Evolutionary conservation across 2,888 invertebrate genomes (phyloP).

Genomic region (Andrena minutula): DNA sequence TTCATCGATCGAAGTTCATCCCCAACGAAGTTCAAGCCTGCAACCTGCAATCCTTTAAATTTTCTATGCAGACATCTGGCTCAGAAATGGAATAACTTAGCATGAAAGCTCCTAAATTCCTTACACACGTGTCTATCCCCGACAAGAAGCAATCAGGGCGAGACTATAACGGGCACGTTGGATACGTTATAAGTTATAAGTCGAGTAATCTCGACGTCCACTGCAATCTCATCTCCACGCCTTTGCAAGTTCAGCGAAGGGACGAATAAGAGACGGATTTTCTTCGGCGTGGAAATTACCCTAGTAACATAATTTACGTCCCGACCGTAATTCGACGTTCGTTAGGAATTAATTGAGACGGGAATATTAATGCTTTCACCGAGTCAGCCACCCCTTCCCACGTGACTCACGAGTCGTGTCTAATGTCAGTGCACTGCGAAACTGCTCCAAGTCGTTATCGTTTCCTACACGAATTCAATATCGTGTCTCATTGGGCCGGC

Average conservation of each 20-base stretch:
- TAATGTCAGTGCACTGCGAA: slow-evolving; percentile 31
- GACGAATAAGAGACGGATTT: slow-evolving; percentile 32
- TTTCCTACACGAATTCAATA: slow-evolving; percentile 56
- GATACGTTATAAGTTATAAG: slow-evolving; percentile 6
- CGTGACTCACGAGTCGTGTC: slow-evolving; percentile 15
- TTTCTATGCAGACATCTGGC: neutral
- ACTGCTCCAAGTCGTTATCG: slow-evolving; percentile 46
- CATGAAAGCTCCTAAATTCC: neutral
- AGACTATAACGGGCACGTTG: neutral
- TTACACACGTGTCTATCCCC: neutral
- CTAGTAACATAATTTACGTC: slow-evolving; percentile 15
- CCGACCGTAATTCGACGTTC: slow-evolving; percentile 35
- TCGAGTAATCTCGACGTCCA: slow-evolving; percentile 7
- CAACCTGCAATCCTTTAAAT: neutral
- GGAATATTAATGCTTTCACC: slow-evolving; percentile 26
- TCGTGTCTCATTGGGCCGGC: slow-evolving; percentile 38
- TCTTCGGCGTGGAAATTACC: slow-evolving; percentile 20
- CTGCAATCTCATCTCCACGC: neutral
- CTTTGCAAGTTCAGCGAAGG: neutral
- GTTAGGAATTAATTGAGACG: slow-evolving; percentile 41
- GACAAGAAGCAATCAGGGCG: slow-evolving; percentile 10
- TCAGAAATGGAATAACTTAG: neutral
- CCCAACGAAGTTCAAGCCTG: neutral
- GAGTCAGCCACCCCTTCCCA: neutral
- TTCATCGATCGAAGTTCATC: neutral